Evolutionary conservation across 1,140 invertebrate genomes (phyloP).

Genomic region (Megalopta genalis): DNA sequence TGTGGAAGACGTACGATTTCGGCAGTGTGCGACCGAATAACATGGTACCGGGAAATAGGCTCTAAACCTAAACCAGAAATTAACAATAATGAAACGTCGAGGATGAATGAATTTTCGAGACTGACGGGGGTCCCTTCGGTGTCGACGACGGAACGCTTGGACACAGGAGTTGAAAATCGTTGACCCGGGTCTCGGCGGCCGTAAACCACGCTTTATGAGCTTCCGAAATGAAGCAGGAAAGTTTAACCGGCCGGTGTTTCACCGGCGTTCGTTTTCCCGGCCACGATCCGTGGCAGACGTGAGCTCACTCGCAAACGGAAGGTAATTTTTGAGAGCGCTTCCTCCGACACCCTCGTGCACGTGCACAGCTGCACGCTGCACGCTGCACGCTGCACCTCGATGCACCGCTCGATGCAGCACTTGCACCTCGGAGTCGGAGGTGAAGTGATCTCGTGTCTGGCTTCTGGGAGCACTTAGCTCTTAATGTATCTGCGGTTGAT

Average conservation of each 20-base stretch:
- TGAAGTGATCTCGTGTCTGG: conserved; percentile 12
- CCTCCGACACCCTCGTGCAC: not conserved
- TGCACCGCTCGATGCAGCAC: not conserved
- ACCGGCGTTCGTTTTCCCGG: not conserved
- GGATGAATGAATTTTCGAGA: too few species aligned
- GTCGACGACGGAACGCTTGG: too few species aligned
- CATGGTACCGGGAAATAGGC: too few species aligned
- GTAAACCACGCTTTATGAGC: conserved; percentile 13
- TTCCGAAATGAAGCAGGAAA: conserved; percentile 1
- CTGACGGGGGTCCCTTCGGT: too few species aligned
- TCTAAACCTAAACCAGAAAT: too few species aligned
- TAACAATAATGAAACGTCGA: too few species aligned
- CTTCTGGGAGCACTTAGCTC: conserved; percentile 24
- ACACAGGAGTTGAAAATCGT: too few species aligned
- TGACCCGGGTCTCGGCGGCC: not conserved
- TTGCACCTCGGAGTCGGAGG: not conserved
- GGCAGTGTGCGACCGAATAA: too few species aligned
- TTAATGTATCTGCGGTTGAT: conserved; percentile 31
- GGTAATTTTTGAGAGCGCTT: conserved; percentile 9
- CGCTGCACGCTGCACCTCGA: not conserved
- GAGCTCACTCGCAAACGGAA: not conserved
- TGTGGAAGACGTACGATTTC: too few species aligned
- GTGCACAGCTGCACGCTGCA: too few species aligned
- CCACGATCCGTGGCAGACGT: not conserved
- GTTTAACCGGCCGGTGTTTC: not conserved